Conservation (phyloP, 2,888 invertebrate genomes). For the Aleiodes testaceus region DNA sequence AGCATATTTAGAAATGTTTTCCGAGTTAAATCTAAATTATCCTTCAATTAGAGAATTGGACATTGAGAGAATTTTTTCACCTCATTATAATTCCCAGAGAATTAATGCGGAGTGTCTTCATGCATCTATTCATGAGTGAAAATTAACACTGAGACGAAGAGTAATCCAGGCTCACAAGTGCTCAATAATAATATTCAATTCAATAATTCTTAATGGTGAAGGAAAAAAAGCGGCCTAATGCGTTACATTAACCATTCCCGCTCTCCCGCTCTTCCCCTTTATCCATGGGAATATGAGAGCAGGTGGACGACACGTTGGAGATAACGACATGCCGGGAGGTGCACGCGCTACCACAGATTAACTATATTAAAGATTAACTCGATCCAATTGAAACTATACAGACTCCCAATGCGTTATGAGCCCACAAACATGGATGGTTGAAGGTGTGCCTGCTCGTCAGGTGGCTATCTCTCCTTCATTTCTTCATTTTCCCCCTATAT, state of each 20-base stretch:
- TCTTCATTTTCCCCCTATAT: not conserved
- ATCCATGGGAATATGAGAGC: slow-evolving; percentile 25
- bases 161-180: too few relatives aligned
- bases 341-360: slow-evolving; percentile 40
- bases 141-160: too few relatives aligned
- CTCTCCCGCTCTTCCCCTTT: not conserved
- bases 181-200: too few relatives aligned
- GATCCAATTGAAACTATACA: slow-evolving; percentile 30
- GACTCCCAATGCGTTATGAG: slow-evolving; percentile 17
- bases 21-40: too few relatives aligned
- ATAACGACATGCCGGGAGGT: slow-evolving; percentile 48
- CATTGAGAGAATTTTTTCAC: too few relatives aligned
- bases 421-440: slow-evolving; percentile 9
- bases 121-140: too few relatives aligned
- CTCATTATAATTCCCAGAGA: too few relatives aligned
- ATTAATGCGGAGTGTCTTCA: too few relatives aligned
- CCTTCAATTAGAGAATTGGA: too few relatives aligned
- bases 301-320: slow-evolving; percentile 48
- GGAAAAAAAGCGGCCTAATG: not conserved
- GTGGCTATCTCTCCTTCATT: slow-evolving; percentile 18
- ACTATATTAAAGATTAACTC: slow-evolving; percentile 43
- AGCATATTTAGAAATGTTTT: too few relatives aligned
- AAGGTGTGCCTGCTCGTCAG: slow-evolving; percentile 30
- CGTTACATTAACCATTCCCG: slow-evolving; percentile 12
- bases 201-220: slow-evolving; percentile 3